Percentiles rank a stretch among this genome's conserved stretches.
Conservation (phyloP, 2,888 invertebrate genomes). For the Acholoe squamosa region DNA sequence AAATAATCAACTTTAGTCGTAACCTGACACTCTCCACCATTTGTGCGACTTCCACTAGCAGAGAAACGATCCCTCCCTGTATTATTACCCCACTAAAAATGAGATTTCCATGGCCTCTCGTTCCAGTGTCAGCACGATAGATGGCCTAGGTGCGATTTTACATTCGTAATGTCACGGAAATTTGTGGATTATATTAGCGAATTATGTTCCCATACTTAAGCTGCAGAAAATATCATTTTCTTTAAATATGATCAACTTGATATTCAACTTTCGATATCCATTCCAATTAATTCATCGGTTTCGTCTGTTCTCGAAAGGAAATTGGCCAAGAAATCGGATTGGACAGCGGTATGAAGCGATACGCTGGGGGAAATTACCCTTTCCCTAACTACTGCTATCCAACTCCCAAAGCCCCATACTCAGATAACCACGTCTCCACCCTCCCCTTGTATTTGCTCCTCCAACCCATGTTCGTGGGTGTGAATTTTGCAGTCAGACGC, state of each 20-base stretch:
- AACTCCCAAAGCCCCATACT: background rate
- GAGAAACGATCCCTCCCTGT: background rate
- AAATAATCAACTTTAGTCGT: slow-evolving; percentile 30
- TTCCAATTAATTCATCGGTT: too few relatives aligned
- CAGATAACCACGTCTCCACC: background rate
- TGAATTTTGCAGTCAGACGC: background rate
- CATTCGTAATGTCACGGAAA: too few relatives aligned
- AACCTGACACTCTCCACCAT: slow-evolving; percentile 40
- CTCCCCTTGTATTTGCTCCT: background rate
- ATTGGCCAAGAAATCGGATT: background rate
- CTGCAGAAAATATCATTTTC: too few relatives aligned
- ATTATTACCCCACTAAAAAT: background rate
- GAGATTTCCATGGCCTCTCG: background rate
- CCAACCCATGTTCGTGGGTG: background rate
- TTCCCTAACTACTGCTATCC: background rate
- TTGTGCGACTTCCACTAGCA: slow-evolving; percentile 1
- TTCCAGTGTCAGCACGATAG: too few relatives aligned
- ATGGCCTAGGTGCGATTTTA: too few relatives aligned
- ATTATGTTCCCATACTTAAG: too few relatives aligned
- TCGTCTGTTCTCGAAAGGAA: background rate
- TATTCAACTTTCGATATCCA: too few relatives aligned
- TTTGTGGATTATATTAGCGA: too few relatives aligned
- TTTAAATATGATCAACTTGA: too few relatives aligned
- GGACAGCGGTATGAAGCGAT: background rate
- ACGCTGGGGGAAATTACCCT: background rate